Evolutionary conservation across 92 coral and sea anemone species (phyloP).

Genomic region (Ricordea florida): DNA sequence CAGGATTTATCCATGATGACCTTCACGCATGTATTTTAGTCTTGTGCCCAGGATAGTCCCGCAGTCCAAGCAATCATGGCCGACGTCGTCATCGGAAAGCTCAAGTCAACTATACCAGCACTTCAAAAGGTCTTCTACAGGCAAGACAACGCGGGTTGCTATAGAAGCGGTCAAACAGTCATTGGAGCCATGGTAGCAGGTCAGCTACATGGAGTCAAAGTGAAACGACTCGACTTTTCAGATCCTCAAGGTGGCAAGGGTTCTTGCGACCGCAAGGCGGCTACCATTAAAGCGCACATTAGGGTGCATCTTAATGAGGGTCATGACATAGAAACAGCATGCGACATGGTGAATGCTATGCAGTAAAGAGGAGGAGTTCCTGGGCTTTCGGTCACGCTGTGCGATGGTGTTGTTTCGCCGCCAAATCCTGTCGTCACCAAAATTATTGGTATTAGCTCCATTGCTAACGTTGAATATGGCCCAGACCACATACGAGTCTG

Average conservation of each 20-base stretch:
- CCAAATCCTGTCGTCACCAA: constrained; percentile 41
- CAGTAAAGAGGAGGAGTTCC: constrained; percentile 63
- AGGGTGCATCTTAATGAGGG: constrained; percentile 62
- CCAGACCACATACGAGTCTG: constrained; percentile 37
- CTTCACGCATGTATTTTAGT: constrained; percentile 21
- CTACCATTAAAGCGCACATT: constrained; percentile 61
- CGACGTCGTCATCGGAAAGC: constrained; percentile 52
- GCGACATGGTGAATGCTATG: constrained; percentile 55
- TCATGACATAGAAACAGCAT: constrained; percentile 61
- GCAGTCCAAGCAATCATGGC: too few relatives aligned
- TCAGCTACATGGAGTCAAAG: constrained; percentile 33
- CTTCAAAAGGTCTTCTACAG: constrained; percentile 31
- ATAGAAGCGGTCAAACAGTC: constrained; percentile 32
- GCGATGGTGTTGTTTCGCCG: constrained; percentile 8
- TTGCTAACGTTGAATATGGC: constrained; percentile 51
- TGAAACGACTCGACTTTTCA: constrained; percentile 61
- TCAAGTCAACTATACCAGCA: constrained; percentile 42
- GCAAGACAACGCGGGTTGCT: constrained; percentile 59
- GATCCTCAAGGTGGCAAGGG: constrained; percentile 86
- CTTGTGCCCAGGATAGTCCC: constrained; percentile 32
- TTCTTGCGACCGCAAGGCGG: constrained; percentile 67
- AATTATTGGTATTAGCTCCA: constrained; percentile 49
- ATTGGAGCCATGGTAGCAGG: constrained; percentile 53
- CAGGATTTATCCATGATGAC: constrained; percentile 32
- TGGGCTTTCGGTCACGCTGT: constrained; percentile 47